Evolutionary conservation across 30 jellyfish, hydroid and myxozoan species (phyloP).

Genomic region (Calvadosia cruxmelitensis): DNA sequence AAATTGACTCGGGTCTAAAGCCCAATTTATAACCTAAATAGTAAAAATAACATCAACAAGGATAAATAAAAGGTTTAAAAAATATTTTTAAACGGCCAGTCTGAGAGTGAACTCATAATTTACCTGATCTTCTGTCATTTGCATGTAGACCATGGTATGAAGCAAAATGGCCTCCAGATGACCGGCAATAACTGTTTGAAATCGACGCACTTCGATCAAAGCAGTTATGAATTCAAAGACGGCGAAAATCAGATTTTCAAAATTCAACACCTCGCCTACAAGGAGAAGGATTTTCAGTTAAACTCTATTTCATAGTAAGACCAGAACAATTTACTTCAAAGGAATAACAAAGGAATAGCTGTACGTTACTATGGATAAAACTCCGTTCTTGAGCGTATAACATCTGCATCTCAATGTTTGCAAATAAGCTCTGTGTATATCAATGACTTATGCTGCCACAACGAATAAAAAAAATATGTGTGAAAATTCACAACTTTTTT

Average conservation of each 20-base stretch:
- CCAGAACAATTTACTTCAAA: too few relatives aligned
- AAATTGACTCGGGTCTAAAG: conserved; percentile 72
- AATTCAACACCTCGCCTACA: conserved; percentile 75
- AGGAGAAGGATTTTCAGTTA: too few relatives aligned
- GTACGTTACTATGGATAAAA: too few relatives aligned
- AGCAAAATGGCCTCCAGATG: conserved; percentile 67
- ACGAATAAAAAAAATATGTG: too few relatives aligned
- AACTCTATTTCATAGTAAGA: too few relatives aligned
- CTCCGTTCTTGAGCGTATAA: too few relatives aligned
- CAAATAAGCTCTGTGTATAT: too few relatives aligned
- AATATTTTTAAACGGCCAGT: too few relatives aligned
- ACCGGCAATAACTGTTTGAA: conserved; percentile 45
- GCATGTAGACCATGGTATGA: conserved; percentile 75
- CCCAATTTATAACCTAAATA: conserved; percentile 59
- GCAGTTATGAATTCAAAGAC: conserved; percentile 82
- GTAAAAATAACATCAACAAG: background rate
- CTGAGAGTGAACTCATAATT: background rate
- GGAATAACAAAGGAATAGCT: too few relatives aligned
- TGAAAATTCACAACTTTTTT: too few relatives aligned
- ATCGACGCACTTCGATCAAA: conserved; percentile 59
- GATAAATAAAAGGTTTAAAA: background rate
- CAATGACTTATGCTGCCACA: too few relatives aligned
- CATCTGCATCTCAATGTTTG: too few relatives aligned
- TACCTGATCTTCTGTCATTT: conserved; percentile 87
- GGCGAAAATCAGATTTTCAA: conserved; percentile 68